Conservation (phyloP, 2,113 vertebrate genomes). For the Pelecanus crispus region DNA sequence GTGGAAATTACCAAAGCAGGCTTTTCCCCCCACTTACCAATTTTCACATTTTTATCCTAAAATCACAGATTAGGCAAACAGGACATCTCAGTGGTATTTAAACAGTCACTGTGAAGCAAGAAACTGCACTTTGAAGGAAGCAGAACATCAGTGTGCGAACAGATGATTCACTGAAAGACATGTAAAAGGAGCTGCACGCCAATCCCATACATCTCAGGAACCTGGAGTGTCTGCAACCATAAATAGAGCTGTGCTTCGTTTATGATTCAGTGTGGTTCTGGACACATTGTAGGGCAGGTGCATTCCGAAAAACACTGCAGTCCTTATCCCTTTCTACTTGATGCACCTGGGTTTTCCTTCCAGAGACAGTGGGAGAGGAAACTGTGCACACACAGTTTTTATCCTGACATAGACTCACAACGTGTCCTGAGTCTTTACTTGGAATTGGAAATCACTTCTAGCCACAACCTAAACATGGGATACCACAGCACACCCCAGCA, state of each 20-base stretch:
- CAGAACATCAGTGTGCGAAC: neutral
- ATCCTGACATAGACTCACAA: neutral
- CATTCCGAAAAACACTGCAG: neutral
- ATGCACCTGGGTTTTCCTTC: neutral
- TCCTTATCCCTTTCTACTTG: neutral
- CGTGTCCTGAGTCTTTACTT: fast-evolving
- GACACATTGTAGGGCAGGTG: neutral
- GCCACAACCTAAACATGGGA: neutral
- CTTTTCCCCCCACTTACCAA: neutral
- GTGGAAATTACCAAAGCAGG: neutral
- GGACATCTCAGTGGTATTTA: neutral
- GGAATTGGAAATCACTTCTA: neutral
- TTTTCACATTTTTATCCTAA: neutral
- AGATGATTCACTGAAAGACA: neutral
- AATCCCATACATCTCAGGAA: neutral
- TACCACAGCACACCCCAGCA: neutral
- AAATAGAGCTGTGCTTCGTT: neutral
- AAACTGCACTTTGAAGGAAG: neutral
- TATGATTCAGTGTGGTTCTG: neutral
- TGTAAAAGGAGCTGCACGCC: neutral
- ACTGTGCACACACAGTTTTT: neutral
- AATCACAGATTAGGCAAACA: neutral
- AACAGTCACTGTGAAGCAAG: neutral
- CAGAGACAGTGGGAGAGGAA: neutral
- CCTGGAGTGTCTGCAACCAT: neutral